phyloP scores from a whole-genome alignment of 2,888 invertebrate genomes.

The Mythimna vitellina region DNA sequence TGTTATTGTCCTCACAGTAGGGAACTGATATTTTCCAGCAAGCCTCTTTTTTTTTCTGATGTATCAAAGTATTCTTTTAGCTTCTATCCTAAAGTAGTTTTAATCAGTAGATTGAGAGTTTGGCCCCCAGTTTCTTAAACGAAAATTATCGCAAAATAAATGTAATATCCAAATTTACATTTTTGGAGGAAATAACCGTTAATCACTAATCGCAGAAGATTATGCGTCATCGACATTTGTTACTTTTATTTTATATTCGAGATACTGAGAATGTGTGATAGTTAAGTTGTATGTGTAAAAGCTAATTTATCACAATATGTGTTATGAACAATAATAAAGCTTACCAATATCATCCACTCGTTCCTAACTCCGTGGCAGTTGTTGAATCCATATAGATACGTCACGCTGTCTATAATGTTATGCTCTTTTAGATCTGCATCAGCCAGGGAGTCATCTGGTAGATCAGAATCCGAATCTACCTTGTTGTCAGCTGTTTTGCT shows the following conservation, averaged over 20 bases:
- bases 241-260: neutral
- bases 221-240: neutral
- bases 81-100: neutral
- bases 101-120: neutral
- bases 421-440: constrained; percentile 93
- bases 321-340: constrained; percentile 19
- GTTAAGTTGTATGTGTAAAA: neutral
- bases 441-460: constrained; percentile 92
- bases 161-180: neutral
- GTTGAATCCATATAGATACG: constrained; percentile 92
- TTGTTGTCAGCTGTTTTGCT: constrained; percentile 79
- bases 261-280: neutral
- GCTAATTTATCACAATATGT: neutral
- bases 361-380: constrained; percentile 88
- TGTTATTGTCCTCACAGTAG: too few species aligned
- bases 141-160: neutral
- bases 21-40: too few species aligned
- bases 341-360: constrained; percentile 88
- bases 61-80: neutral
- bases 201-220: neutral
- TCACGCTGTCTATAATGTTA: constrained; percentile 93
- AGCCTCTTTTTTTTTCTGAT: too few species aligned
- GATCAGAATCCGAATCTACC: constrained; percentile 86
- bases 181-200: neutral
- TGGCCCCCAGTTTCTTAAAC: neutral